Conservation (phyloP, 2,888 invertebrate genomes). For the Tubulanus polymorphus region DNA sequence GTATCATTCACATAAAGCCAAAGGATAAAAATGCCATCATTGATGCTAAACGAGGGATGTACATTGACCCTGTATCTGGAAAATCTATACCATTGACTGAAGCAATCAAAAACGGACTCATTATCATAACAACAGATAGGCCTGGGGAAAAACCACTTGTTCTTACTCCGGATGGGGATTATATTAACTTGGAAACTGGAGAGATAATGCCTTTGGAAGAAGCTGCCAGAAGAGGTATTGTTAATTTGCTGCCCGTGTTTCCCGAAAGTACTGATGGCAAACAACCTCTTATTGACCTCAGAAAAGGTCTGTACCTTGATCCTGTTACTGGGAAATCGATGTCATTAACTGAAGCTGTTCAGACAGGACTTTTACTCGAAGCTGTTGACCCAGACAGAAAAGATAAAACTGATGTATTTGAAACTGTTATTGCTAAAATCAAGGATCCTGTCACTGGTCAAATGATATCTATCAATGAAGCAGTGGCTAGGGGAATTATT, state of each 20-base stretch:
- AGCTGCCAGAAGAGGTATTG: conserved; percentile 71
- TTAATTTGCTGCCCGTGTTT: too few relatives aligned
- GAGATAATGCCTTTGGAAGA: conserved; percentile 77
- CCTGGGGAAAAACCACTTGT: not conserved
- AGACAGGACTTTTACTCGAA: conserved; percentile 67
- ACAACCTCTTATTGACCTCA: conserved; percentile 71
- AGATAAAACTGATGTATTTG: conserved; percentile 45
- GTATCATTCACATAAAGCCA: conserved; percentile 62
- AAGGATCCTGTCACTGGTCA: not conserved
- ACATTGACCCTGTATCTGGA: conserved; percentile 38
- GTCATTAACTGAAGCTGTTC: conserved; percentile 71
- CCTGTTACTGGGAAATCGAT: conserved; percentile 63
- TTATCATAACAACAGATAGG: conserved; percentile 17
- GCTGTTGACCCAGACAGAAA: conserved; percentile 60
- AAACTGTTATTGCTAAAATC: not conserved
- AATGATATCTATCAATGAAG: not conserved
- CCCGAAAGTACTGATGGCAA: too few relatives aligned
- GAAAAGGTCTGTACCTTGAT: conserved; percentile 66
- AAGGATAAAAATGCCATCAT: conserved; percentile 26
- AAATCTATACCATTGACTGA: conserved; percentile 37
- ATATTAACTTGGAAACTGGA: conserved; percentile 59
- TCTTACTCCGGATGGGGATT: conserved; percentile 3
- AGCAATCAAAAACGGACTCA: conserved; percentile 36
- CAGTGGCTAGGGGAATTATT: conserved; percentile 51
- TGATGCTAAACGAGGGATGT: conserved; percentile 36